Conservation (phyloP, 2,113 vertebrate genomes). For the Odontophorus gujanensis region DNA sequence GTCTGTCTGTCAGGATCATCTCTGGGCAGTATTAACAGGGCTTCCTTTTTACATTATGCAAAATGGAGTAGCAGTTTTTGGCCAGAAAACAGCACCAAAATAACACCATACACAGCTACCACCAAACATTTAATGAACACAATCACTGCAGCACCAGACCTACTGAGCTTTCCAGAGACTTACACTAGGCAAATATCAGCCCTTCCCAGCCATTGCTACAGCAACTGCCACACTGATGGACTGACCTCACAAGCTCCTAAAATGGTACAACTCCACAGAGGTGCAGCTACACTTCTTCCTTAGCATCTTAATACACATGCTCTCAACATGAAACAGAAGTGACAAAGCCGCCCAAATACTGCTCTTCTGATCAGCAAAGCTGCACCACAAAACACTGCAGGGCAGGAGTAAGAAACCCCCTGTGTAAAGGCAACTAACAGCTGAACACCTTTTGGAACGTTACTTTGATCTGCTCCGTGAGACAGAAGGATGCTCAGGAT, state of each 20-base stretch:
- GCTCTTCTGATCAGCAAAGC: background rate
- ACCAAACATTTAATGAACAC: background rate
- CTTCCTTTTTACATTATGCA: background rate
- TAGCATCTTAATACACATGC: background rate
- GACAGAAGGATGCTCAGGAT: background rate
- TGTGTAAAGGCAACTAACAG: background rate
- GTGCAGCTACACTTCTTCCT: background rate
- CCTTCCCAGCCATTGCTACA: background rate
- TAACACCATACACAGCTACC: background rate
- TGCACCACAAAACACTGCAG: background rate
- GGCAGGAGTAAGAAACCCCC: background rate
- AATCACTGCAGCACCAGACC: background rate
- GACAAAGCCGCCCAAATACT: background rate
- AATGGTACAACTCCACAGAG: background rate
- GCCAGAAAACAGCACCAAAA: slow-evolving; percentile 7
- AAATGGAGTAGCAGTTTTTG: slow-evolving; percentile 1
- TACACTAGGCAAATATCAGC: background rate
- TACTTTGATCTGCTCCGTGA: rapidly evolving
- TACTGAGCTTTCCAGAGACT: background rate
- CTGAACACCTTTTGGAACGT: background rate
- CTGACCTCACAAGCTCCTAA: background rate
- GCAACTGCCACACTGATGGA: rapidly evolving
- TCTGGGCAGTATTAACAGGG: background rate
- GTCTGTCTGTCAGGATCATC: background rate
- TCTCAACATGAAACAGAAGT: background rate